Conservation (phyloP, 2,888 invertebrate genomes). For the Drosophila prolongata region DNA sequence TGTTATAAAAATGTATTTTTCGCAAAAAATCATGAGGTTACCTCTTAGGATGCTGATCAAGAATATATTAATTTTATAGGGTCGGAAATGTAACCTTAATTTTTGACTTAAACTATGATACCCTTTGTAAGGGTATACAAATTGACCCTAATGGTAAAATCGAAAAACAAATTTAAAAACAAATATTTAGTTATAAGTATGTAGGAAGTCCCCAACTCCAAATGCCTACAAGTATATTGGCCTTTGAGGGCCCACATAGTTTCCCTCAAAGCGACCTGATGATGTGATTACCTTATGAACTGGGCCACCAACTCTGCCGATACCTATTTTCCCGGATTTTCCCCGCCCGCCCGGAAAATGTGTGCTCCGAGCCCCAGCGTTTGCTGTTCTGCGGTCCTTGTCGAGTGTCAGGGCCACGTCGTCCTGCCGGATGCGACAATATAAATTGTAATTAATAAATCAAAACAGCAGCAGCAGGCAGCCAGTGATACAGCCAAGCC, state of each 20-base stretch:
- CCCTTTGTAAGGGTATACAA: too few relatives aligned
- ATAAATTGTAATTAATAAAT: conserved; percentile 77
- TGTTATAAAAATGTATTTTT: too few relatives aligned
- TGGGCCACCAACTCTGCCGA: conserved; percentile 1
- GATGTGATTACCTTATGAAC: conserved; percentile 10
- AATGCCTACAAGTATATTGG: background rate
- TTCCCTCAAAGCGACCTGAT: background rate
- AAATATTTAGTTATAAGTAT: too few relatives aligned
- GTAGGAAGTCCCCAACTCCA: background rate
- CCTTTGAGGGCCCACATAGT: background rate
- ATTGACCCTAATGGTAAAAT: too few relatives aligned
- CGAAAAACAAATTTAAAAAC: too few relatives aligned
- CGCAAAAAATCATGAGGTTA: too few relatives aligned
- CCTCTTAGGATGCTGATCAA: too few relatives aligned
- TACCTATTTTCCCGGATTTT: background rate
- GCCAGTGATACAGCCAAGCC: conserved; percentile 32
- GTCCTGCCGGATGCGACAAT: conserved; percentile 52
- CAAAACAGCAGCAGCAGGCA: conserved; percentile 60
- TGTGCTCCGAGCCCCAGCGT: background rate
- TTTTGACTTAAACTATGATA: too few relatives aligned
- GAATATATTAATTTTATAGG: too few relatives aligned
- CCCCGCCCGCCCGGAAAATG: conserved; percentile 2
- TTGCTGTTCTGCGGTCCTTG: conserved; percentile 39
- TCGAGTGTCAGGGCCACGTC: conserved; percentile 58
- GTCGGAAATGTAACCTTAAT: too few relatives aligned